Conservation (phyloP, 2,888 invertebrate species). For the Dryobota labecula region DNA sequence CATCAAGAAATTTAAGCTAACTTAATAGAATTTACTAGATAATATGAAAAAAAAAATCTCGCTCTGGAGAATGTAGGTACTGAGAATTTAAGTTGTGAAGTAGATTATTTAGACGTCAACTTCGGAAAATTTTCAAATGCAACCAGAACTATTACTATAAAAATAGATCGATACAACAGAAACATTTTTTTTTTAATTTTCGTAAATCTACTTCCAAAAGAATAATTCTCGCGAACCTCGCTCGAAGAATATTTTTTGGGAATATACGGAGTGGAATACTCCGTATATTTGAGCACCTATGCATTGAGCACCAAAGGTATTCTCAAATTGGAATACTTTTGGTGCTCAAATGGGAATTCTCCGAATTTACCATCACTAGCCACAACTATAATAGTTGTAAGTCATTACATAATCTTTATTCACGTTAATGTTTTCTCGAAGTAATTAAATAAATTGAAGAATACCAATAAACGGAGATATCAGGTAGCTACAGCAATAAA, state of each 20-base stretch:
- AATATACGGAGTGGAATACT: no score
- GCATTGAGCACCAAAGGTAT: no score
- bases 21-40: not conserved
- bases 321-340: no score
- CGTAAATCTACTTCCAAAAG: not conserved
- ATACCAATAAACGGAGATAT: slow-evolving; percentile 72
- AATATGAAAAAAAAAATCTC: no score
- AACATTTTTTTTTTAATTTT: not conserved
- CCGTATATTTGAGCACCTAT: no score
- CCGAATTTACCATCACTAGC: not conserved
- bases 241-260: no score
- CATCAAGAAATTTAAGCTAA: no score
- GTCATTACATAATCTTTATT: slow-evolving; percentile 61
- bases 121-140: not conserved
- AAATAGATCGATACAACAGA: not conserved
- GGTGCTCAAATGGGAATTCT: no score
- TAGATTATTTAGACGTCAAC: not conserved
- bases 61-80: not conserved
- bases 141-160: no score
- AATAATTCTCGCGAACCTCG: not conserved
- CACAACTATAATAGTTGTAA: slow-evolving; percentile 32
- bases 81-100: not conserved
- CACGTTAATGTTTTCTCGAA: slow-evolving; percentile 61
- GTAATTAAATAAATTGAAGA: slow-evolving; percentile 72
- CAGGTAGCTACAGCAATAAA: slow-evolving; percentile 79